These are phyloP conservation scores for Zaprionus bogoriensis DNA, from an alignment of 2,888 invertebrate species.

Conservation along the genomic window DNA sequence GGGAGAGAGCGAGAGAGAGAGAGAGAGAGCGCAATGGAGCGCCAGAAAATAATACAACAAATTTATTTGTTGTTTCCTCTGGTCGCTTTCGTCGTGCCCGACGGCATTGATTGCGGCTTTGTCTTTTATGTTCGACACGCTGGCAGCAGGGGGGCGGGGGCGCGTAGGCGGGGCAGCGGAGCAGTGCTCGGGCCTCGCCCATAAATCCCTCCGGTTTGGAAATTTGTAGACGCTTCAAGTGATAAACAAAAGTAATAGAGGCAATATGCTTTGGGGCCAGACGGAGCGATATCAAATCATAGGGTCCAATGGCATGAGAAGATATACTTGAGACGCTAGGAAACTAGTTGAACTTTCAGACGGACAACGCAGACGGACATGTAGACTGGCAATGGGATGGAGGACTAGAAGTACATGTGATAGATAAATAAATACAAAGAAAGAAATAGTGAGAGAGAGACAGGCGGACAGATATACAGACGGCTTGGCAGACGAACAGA, in stretches of 20 bases:
- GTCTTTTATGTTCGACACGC: conserved; percentile 33
- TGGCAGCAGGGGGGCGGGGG: neutral
- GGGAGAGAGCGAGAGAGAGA: conserved; percentile 6
- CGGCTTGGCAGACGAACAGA: too few species aligned
- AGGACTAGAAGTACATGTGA: too few species aligned
- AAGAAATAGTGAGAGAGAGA: too few species aligned
- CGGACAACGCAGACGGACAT: too few species aligned
- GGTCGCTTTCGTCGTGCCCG: conserved; percentile 19
- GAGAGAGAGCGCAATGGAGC: conserved; percentile 17
- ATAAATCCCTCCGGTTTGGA: conserved; percentile 30
- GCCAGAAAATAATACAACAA: conserved; percentile 56
- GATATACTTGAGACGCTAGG: too few species aligned
- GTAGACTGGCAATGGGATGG: too few species aligned
- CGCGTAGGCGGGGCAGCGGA: neutral
- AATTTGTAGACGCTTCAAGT: conserved; percentile 40
- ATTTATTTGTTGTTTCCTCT: conserved; percentile 62
- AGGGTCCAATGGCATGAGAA: too few species aligned
- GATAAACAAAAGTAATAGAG: conserved; percentile 26
- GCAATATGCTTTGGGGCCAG: neutral
- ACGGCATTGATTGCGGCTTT: conserved; percentile 70
- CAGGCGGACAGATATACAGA: too few species aligned
- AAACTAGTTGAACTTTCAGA: too few species aligned
- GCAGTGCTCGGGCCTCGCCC: neutral
- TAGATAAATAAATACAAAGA: too few species aligned
- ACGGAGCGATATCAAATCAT: too few species aligned